Base-by-base conservation (phyloP, 2,113 vertebrate species). In the Protobothrops mucrosquamatus region DNA sequence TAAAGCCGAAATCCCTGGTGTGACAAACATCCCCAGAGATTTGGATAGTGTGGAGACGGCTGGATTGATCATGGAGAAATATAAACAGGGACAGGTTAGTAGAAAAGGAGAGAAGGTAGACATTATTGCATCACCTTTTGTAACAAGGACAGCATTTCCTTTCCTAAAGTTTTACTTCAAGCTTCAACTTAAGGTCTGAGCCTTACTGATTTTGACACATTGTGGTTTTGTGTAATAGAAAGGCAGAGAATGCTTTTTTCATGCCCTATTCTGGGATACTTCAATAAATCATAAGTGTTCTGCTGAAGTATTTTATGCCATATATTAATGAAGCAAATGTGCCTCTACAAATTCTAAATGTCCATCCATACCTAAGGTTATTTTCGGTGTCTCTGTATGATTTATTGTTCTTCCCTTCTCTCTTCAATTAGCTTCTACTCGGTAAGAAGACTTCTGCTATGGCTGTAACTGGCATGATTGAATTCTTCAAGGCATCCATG, bases 11-110 rank as follows among this genome's bases (percentile, higher is more conserved):
- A 29, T 94, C n/a, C 3, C 12, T 69, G 2, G 61, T 56, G 22
- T 92, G 88, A 89, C 2, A 85, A 92, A 81, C 15, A 48, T 8
- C 51, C 43, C 11, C 20, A 10, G 7, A 2, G 51, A 0, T 74
- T 95, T 95, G 52, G 85, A 88, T 81, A 81, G 12, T 93, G 24
- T 87, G 29, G 92, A 81, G 43, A 92, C 2, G 86, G 7, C 14
- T 22, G 29, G 4, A 18, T 51, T 85, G 12, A 74, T 92, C 91
- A 88, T 2, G 14, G 9, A 88, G 56, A 57, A 89, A 39, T 29
- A 86, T 1, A 52, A 7, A 81, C 0, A 85, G 69, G 88, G 22
- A 57, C 56, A 91, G 12, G 61, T 46, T 0, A 69, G 90, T 29
- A 46, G 43, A 81, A 24, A 61, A 2, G 57, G 1, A 26, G 57